phyloP scores from a whole-genome alignment of 2,888 invertebrate species.

The Chloroclystis v-ata region DNA sequence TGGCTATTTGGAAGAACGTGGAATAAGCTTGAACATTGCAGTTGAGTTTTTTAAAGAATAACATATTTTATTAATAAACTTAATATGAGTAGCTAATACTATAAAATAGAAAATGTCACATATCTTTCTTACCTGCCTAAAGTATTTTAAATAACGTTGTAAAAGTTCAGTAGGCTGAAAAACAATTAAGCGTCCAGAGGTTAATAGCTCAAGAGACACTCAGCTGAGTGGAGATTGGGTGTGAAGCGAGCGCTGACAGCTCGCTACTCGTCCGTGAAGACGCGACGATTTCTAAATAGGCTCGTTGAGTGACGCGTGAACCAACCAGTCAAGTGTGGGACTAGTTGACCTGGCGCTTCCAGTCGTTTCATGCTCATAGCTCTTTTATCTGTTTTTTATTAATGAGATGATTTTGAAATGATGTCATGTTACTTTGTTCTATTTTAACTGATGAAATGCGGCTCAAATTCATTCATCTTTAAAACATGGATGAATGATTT shows the following conservation, averaged over 20 bases:
- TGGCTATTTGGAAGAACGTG: no score
- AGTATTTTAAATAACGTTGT: no score
- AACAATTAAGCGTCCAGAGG: constrained; percentile 6
- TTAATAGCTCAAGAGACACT: constrained; percentile 26
- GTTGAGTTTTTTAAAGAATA: no score
- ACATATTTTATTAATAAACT: no score
- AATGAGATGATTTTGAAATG: neutral
- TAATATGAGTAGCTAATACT: no score
- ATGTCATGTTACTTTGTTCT: neutral
- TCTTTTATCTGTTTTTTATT: neutral
- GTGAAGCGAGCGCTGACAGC: constrained; percentile 53
- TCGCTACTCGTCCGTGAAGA: constrained; percentile 38
- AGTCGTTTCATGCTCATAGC: neutral
- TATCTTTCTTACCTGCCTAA: no score
- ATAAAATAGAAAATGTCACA: no score
- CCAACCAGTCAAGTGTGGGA: constrained; percentile 22
- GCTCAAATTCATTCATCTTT: neutral
- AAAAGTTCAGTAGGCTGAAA: no score
- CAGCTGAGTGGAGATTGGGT: constrained; percentile 51
- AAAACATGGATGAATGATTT: no score
- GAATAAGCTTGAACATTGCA: no score
- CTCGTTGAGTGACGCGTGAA: constrained; percentile 28
- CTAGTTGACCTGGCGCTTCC: constrained; percentile 3
- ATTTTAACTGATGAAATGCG: neutral
- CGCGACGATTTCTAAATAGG: constrained; percentile 38